Percentiles rank a stretch among this genome's conserved stretches.
phyloP scores from a whole-genome alignment of 2,888 invertebrate genomes.

The Sarcophaga subvicina region DNA sequence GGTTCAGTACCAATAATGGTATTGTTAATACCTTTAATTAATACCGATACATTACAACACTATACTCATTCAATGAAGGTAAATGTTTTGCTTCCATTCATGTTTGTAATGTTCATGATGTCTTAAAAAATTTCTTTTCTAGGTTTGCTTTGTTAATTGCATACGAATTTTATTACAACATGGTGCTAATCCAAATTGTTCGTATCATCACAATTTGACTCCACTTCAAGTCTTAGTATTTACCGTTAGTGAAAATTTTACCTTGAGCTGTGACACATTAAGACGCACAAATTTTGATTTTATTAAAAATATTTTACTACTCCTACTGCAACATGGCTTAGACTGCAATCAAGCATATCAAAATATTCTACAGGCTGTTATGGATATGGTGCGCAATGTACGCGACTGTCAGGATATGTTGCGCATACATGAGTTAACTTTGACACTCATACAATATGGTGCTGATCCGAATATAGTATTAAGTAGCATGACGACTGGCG shows the following conservation, averaged over 20 bases:
- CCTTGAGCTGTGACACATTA: slow-evolving; percentile 86
- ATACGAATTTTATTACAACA: slow-evolving; percentile 86
- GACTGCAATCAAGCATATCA: slow-evolving; percentile 87
- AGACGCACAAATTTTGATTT: slow-evolving; percentile 87
- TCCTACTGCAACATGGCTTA: slow-evolving; percentile 86
- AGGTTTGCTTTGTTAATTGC: slow-evolving; percentile 88
- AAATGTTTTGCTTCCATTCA: slow-evolving; percentile 42
- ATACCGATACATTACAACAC: slow-evolving; percentile 88
- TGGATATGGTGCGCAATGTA: slow-evolving; percentile 88
- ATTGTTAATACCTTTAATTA: slow-evolving; percentile 88
- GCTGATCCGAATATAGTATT: slow-evolving; percentile 88
- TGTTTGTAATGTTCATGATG: neutral
- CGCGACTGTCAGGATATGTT: slow-evolving; percentile 86
- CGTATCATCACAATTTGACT: slow-evolving; percentile 86
- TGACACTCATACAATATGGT: slow-evolving; percentile 88
- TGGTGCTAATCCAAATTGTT: slow-evolving; percentile 89
- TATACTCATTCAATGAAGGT: slow-evolving; percentile 89
- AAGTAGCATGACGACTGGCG: slow-evolving; percentile 80
- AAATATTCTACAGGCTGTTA: slow-evolving; percentile 87
- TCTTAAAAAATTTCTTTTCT: neutral
- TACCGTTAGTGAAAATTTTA: slow-evolving; percentile 88
- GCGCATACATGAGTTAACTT: slow-evolving; percentile 87
- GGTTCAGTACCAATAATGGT: slow-evolving; percentile 89
- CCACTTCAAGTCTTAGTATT: slow-evolving; percentile 88
- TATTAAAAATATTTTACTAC: slow-evolving; percentile 86